A percentile compares a stretch with the other conserved stretches of the same genome.
phyloP scores from a whole-genome alignment of 2,797 vertebrate genomes.

The Eulemur albifrons region DNA sequence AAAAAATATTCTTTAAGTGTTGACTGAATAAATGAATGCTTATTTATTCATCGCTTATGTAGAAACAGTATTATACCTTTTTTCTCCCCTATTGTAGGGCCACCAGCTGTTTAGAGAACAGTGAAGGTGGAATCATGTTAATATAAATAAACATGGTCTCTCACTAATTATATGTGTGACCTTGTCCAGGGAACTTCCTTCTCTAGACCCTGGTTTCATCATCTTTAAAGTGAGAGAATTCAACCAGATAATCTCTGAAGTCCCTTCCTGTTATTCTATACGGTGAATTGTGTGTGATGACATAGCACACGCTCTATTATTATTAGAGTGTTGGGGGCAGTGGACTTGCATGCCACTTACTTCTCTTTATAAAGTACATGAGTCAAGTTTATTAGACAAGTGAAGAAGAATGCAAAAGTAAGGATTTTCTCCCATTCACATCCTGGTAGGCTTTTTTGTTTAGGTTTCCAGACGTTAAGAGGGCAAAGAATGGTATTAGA shows the following conservation, averaged over 20 bases:
- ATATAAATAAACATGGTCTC: slow-evolving; percentile 59
- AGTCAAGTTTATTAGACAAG: slow-evolving; percentile 1
- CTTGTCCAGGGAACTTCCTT: slow-evolving; percentile 63
- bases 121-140: slow-evolving; percentile 31
- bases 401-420: neutral
- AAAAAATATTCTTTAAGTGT: neutral
- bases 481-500: neutral
- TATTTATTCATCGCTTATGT: neutral
- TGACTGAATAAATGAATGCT: neutral
- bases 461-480: neutral
- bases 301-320: neutral
- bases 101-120: slow-evolving; percentile 6
- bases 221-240: slow-evolving; percentile 61
- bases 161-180: slow-evolving; percentile 44
- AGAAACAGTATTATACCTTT: neutral
- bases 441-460: neutral
- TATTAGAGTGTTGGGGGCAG: neutral
- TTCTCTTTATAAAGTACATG: slow-evolving; percentile 5
- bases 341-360: neutral
- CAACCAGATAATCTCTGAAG: slow-evolving; percentile 67
- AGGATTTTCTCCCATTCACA: neutral
- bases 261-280: slow-evolving; percentile 68
- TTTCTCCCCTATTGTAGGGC: neutral
- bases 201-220: slow-evolving; percentile 55
- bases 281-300: slow-evolving; percentile 52